Evolutionary conservation across 2,113 vertebrate species (phyloP).

Genomic region (Corydoras maculifer): DNA sequence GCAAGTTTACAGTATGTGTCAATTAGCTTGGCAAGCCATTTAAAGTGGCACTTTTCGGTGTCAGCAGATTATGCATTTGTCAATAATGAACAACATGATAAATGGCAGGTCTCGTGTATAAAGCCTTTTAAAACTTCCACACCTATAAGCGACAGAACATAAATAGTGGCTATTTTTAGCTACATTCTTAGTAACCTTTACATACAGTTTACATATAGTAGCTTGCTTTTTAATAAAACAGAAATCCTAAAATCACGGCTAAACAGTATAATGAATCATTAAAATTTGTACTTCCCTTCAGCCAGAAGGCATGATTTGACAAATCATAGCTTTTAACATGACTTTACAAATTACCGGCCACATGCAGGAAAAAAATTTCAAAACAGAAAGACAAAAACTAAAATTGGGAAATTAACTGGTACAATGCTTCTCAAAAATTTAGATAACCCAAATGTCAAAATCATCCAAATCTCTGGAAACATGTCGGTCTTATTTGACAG

Average conservation of each 20-base stretch:
- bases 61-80: conserved; percentile 38
- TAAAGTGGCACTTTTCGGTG: conserved; percentile 33
- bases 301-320: too few species aligned
- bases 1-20: conserved; percentile 30
- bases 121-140: conserved; percentile 20
- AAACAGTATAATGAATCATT: neutral
- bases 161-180: too few species aligned
- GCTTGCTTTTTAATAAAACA: neutral
- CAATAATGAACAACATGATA: conserved; percentile 42
- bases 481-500: conserved; percentile 8
- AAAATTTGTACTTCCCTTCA: neutral
- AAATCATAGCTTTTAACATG: too few species aligned
- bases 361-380: too few species aligned
- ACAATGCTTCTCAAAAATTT: too few species aligned
- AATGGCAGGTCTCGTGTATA: conserved; percentile 25
- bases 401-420: neutral
- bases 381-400: neutral
- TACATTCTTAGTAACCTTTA: too few species aligned
- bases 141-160: too few species aligned
- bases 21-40: conserved; percentile 37
- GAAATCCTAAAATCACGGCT: neutral
- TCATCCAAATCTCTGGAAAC: too few species aligned
- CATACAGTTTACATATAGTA: too few species aligned
- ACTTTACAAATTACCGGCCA: too few species aligned
- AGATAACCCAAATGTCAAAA: too few species aligned